phyloP scores from a whole-genome alignment of 2,797 vertebrate genomes.

The Spinus pinus region DNA sequence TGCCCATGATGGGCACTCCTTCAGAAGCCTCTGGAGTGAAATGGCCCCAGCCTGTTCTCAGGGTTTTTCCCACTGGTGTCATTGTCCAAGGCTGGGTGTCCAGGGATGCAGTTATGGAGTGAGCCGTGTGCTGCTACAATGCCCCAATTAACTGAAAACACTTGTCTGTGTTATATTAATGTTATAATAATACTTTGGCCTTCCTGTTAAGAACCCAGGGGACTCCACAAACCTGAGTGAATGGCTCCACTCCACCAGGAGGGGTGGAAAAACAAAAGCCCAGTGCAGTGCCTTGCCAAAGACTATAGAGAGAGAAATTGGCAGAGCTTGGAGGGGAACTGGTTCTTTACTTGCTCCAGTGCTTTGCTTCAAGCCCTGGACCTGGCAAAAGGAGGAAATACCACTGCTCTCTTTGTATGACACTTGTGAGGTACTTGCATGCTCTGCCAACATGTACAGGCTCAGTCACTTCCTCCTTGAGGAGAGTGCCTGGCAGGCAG shows the following conservation, averaged over 20 bases:
- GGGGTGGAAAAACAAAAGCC: not conserved
- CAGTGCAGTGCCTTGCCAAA: not conserved
- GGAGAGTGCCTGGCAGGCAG: not conserved
- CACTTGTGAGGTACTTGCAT: not conserved
- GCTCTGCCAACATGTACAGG: not conserved
- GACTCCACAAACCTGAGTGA: conserved; percentile 7
- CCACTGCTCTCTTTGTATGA: conserved; percentile 1
- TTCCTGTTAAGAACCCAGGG: not conserved
- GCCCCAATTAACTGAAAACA: not conserved
- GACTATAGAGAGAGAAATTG: not conserved
- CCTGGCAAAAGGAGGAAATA: conserved; percentile 27
- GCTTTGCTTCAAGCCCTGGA: not conserved
- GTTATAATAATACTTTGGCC: not conserved
- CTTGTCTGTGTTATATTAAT: not conserved
- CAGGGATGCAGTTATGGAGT: not conserved
- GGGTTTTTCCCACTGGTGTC: not conserved
- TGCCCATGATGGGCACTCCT: not conserved
- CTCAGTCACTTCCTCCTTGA: not conserved
- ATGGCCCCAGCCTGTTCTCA: not conserved
- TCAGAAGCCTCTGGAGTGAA: not conserved
- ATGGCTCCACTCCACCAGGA: not conserved
- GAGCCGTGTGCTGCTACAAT: not conserved
- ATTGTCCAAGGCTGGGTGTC: not conserved
- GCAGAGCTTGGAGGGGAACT: not conserved
- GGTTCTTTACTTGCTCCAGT: not conserved